phyloP scores from a whole-genome alignment of 2,888 invertebrate genomes.

The Eugnorisma glareosa region DNA sequence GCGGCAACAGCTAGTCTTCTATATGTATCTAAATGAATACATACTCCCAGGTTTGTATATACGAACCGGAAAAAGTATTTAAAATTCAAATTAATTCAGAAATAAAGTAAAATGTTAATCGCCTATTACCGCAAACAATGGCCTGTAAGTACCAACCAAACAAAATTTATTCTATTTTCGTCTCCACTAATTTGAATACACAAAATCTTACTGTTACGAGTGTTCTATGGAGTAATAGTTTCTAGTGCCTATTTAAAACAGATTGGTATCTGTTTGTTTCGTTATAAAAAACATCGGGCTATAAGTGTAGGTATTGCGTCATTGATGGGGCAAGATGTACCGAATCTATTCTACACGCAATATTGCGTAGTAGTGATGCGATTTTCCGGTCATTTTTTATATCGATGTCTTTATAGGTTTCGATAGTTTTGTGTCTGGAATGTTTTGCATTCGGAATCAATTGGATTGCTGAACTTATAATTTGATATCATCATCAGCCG shows the following conservation, averaged over 20 bases:
- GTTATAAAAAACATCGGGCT: constrained; percentile 65
- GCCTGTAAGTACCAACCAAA: constrained; percentile 1
- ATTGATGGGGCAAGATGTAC: constrained; percentile 70
- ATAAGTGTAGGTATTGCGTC: constrained; percentile 67
- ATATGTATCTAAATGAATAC: too few species aligned
- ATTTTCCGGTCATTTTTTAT: not conserved
- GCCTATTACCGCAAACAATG: constrained; percentile 9
- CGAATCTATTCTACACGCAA: constrained; percentile 70
- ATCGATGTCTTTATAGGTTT: constrained; percentile 39
- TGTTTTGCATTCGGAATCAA: not conserved
- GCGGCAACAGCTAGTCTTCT: not conserved
- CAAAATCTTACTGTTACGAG: constrained; percentile 28
- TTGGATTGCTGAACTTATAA: not conserved
- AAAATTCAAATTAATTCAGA: not conserved
- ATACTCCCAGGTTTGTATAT: not conserved
- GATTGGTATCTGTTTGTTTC: constrained; percentile 55
- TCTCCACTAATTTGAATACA: constrained; percentile 28
- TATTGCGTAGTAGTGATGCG: constrained; percentile 67
- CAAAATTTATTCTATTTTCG: constrained; percentile 15
- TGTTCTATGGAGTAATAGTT: constrained; percentile 33
- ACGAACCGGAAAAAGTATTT: not conserved
- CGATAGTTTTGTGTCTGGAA: constrained; percentile 33
- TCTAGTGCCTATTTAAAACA: constrained; percentile 36
- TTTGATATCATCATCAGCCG: too few species aligned
- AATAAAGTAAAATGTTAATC: not conserved